Base-by-base conservation (phyloP, 2,888 invertebrate species). In the Tenthredo distinguenda region DNA sequence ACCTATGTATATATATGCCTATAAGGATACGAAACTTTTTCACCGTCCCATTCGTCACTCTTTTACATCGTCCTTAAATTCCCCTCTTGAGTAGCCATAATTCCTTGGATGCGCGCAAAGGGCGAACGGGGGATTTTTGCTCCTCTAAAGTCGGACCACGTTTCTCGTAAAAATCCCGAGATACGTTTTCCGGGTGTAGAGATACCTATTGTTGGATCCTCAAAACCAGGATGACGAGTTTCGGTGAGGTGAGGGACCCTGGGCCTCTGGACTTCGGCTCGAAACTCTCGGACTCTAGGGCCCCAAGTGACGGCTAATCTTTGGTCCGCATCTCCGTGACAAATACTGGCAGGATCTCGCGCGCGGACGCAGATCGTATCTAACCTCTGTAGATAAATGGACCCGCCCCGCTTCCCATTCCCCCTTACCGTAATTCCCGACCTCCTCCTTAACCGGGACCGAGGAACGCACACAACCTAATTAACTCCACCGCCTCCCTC, bases 281-380 rank as follows among this genome's bases (percentile, higher is more conserved):
- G 55, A n/a, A 26, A 62, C 68, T 68, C 68, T 26, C 18, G 31
- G 31, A 34, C 77, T 77, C 55, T 40, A 40, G 81, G 81, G 81
- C 58, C 81, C 40, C 40, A 58, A 88, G 90, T 79, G 87, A 88
- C 87, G 88, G 88, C 89, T 88, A 91, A 92, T 92, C 92, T 90
- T 87, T 87, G 89, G 91, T 90, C 90, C 91, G 90, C 91, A 92
- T 92, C 92, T 92, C 90, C 92, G 91, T 92, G 92, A 92, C 92
- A 92, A 92, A 92, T 92, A 92, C 92, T 92, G 91, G 92, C 92
- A 92, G 92, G 91, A 92, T 91, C 92, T 91, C 92, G 92, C 91
- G 92, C 91, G 91, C 91, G 91, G 91, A 92, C 91, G 90, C 90
- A 90, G 92, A 92, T 92, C 89, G 90, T 92, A 92, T 92, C 91